A percentile compares a stretch with the other conserved stretches of the same genome.
phyloP scores from a whole-genome alignment of 2,113 vertebrate species.

The Osmerus eperlanus region DNA sequence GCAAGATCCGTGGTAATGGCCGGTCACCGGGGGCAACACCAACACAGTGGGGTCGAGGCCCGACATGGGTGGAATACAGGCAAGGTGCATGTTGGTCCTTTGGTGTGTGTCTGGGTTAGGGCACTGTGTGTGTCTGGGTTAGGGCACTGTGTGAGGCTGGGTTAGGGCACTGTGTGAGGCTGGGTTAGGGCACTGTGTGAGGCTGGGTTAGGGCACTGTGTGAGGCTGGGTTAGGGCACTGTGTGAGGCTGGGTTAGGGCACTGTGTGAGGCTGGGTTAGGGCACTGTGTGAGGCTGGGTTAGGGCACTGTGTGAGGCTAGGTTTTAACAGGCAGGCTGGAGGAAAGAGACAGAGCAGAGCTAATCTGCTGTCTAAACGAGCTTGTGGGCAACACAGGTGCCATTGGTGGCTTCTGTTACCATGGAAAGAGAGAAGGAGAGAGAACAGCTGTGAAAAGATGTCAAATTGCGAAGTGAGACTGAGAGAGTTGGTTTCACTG shows the following conservation, averaged over 20 bases:
- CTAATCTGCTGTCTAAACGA: no score
- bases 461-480: neutral
- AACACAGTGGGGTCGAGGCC: slow-evolving; percentile 43
- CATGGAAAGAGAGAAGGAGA: slow-evolving; percentile 53
- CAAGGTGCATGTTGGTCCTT: slow-evolving; percentile 35
- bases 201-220: no score
- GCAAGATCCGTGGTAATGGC: slow-evolving; percentile 52
- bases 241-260: neutral
- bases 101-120: no score
- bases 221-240: no score
- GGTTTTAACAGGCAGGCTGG: slow-evolving; percentile 27
- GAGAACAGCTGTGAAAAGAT: slow-evolving; percentile 60
- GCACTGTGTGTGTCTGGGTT: neutral
- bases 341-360: no score
- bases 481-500: slow-evolving; percentile 14
- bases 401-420: slow-evolving; percentile 9
- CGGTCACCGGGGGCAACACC: slow-evolving; percentile 44
- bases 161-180: neutral
- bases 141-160: no score
- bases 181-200: no score
- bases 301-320: neutral
- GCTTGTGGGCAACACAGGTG: neutral
- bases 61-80: slow-evolving; percentile 41
- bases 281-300: no score
- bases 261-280: neutral